Base-by-base conservation (phyloP, 2,888 invertebrate species). In the Drosophila robusta region DNA sequence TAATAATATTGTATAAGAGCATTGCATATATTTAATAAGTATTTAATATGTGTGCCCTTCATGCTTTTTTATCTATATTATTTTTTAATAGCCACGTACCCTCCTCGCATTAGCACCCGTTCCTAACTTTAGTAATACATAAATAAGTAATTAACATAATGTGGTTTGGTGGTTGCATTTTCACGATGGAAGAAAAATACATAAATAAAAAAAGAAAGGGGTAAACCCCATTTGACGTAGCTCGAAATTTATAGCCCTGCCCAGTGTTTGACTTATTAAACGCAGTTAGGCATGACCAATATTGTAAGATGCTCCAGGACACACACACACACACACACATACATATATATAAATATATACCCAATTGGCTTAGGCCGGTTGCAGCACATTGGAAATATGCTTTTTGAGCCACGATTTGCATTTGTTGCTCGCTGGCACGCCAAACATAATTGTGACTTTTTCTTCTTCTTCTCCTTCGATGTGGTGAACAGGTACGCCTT, bases 351-450 rank as follows among this genome's bases (percentile, higher is more conserved):
- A 46, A 18, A 41, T 24, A 41, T 8, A 68, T 22, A 2, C 44
- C 16, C 36, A 11, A 29, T 14, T 32, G 22, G 45, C 16, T 51
- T 12, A 56, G 39, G 62, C 64, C 70, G 56, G 63, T 60, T 22
- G 22, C 22, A 3, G 29, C 29, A 29, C 29, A 29, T 29, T 63
- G 56, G 56, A 47, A 47, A 61, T 71, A 66, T 78, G 67, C 44
- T 68, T 4, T 62, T 57, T 44, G 55, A 55, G 64, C 45, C 71
- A 60, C 85, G 71, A 87, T 89, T 86, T 86, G 77, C 89, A 89
- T 87, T 89, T 89, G 87, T 83, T 89, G 87, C 89, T 75, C 72
- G 68, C 70, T 79, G 63, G 75, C 85, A 84, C 74, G 87, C 74
- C 65, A 87, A 89, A 89, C 81, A 87, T 84, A 83, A 87, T 83